Percentiles rank a stretch among this genome's conserved stretches.
Evolutionary conservation across 2,888 invertebrate species (phyloP).

Genomic region (Lycia hirtaria): DNA sequence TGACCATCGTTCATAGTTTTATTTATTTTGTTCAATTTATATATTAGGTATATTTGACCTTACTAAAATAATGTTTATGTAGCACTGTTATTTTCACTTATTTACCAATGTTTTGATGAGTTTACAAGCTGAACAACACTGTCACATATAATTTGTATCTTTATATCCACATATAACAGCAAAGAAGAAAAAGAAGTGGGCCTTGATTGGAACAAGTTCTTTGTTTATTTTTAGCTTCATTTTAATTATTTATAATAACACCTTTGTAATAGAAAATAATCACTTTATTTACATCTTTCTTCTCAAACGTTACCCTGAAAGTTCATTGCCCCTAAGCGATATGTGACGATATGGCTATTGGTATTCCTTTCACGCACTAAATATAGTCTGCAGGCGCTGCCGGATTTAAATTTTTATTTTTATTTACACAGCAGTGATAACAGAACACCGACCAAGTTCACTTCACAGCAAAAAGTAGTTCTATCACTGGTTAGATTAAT

Average conservation of each 20-base stretch:
- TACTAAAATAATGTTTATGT: too few relatives aligned
- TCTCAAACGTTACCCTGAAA: constrained; percentile 3
- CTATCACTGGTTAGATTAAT: too few relatives aligned
- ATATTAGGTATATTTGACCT: too few relatives aligned
- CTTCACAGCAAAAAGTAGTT: too few relatives aligned
- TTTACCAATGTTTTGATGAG: too few relatives aligned
- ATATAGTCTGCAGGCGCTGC: not conserved
- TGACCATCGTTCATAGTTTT: too few relatives aligned
- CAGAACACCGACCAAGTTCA: too few relatives aligned
- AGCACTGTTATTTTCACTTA: too few relatives aligned
- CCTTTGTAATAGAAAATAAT: not conserved
- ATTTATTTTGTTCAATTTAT: too few relatives aligned
- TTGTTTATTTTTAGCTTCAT: constrained; percentile 88
- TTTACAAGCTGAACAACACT: too few relatives aligned
- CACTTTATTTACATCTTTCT: not conserved
- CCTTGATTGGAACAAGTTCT: constrained; percentile 91
- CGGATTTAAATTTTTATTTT: constrained; percentile 1
- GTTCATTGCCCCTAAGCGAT: constrained; percentile 13
- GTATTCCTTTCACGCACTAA: constrained; percentile 20
- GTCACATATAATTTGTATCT: too few relatives aligned
- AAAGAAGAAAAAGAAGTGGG: constrained; percentile 95
- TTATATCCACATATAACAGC: too few relatives aligned
- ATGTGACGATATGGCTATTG: not conserved
- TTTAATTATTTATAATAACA: constrained; percentile 27
- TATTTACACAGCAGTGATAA: not conserved